Evolutionary conservation across 2,797 vertebrate genomes (phyloP), one percentile per base, ranked within the genome.

Genomic region (Leptodactylus fallax): DNA sequence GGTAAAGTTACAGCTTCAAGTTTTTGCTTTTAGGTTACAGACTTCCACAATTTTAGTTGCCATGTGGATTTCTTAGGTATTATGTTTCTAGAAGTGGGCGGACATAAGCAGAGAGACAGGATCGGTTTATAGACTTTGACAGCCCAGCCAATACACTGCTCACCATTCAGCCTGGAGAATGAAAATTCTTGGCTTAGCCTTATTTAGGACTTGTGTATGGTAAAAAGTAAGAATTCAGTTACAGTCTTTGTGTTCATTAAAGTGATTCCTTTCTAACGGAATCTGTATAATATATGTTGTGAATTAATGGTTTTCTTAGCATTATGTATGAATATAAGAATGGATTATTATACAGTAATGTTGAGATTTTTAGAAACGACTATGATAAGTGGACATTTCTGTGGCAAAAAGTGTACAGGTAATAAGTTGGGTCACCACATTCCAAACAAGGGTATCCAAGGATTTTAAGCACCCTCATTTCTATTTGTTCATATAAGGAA

Each of bases 51-150:
- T 49, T 51, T 47, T 23, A 69, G 7, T 27, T 19, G 23, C 7
- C 23, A 19, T 8, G 25, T 85, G 83, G 83, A 76, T 23, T 78
- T 79, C 86, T 87, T 81, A 87, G 72, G 86, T 47, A 78, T 67
- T n/a, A 78, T 5, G 9, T 83, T 55, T 9, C 16, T 72, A 58
- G 23, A 60, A 14, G 23, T 58, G 14, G 6, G 7, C 19, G 17
- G 21, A 51, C 45, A 51, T 8, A 23, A 45, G 14, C 45, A 81
- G 65, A 81, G 53, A 27, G 10, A 25, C 16, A 53, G 45, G 21
- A 61, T 11, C 47, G 19, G 53, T 53, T 77, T 69, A 65, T 58
- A 79, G 19, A 69, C 21, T 23, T 53, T 65, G 58, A 53, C 23
- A 74, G n/a, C 25, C 47, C 56, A n/a, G n/a, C 27, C 12, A 72